These are phyloP conservation scores for Zophobas morio DNA, from an alignment of 1,140 invertebrate genomes.

Conservation along the genomic window DNA sequence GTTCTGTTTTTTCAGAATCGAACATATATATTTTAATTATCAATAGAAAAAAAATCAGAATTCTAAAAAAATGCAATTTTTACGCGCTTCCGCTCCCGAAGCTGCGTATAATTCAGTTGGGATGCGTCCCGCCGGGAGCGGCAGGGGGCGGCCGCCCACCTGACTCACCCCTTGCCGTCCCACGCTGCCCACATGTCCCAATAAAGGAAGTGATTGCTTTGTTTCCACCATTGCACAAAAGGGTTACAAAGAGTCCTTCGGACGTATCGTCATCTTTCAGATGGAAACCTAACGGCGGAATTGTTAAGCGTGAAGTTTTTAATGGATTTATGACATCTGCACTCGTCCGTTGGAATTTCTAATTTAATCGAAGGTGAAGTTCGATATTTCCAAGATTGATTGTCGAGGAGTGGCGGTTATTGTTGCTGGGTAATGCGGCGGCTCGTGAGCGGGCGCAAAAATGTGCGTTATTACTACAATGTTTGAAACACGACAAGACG, in stretches of 20 bases:
- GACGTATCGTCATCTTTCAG: background rate
- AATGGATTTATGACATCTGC: constrained; percentile 42
- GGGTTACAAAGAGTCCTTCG: constrained; percentile 18
- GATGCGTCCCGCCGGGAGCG: background rate
- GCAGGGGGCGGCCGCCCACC: background rate
- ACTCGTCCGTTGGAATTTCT: constrained; percentile 7
- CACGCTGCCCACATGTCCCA: constrained; percentile 28
- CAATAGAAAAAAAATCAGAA: too few relatives aligned
- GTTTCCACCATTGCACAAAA: constrained; percentile 38
- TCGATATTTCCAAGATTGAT: constrained; percentile 30
- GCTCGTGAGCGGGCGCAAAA: too few relatives aligned
- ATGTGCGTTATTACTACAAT: too few relatives aligned
- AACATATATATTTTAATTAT: too few relatives aligned
- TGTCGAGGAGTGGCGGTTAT: background rate
- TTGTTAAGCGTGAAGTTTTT: constrained; percentile 29
- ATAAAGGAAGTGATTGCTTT: constrained; percentile 29
- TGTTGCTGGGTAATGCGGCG: background rate
- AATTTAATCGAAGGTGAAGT: background rate
- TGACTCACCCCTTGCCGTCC: constrained; percentile 5
- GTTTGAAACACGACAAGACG: too few relatives aligned
- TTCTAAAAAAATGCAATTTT: too few relatives aligned
- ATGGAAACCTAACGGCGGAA: background rate
- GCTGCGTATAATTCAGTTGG: too few relatives aligned
- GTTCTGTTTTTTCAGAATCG: too few relatives aligned
- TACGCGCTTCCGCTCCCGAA: too few relatives aligned